Conservation (phyloP, 2,797 vertebrate species). For the Oreochromis mossambicus region DNA sequence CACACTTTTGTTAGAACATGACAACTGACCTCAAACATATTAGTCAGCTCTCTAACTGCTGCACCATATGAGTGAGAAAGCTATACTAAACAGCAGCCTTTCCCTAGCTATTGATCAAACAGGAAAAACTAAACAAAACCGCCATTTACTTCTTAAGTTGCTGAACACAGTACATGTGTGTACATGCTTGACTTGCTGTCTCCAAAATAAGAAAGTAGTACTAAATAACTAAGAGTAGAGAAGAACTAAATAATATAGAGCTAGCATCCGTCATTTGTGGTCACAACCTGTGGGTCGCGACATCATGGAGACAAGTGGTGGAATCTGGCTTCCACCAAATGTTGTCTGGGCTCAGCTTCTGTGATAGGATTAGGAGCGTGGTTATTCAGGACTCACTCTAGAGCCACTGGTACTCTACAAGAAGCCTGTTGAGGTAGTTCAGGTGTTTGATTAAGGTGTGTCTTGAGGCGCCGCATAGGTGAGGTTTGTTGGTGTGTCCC, state of each 20-base stretch:
- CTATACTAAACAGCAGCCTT: background rate
- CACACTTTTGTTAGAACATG: background rate
- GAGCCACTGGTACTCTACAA: background rate
- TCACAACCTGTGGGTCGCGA: background rate
- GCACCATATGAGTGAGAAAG: background rate
- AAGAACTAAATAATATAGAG: background rate
- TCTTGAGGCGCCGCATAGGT: no score
- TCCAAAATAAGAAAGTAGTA: background rate
- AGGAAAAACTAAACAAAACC: background rate
- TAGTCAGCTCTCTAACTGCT: background rate
- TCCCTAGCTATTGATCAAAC: background rate
- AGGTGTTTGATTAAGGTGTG: rapidly evolving
- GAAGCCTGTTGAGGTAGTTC: background rate
- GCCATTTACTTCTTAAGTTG: background rate
- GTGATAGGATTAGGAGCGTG: background rate
- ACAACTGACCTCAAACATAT: background rate
- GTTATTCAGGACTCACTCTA: background rate
- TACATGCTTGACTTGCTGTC: background rate
- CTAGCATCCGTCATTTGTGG: background rate
- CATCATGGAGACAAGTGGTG: background rate
- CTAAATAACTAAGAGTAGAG: no score
- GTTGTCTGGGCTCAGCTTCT: background rate
- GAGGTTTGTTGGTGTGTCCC: background rate
- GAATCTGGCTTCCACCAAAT: background rate
- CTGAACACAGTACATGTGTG: background rate